Evolutionary conservation across 2,113 vertebrate genomes (phyloP), one percentile per base, ranked within the genome.

Genomic region (Chascanopsetta lugubris): DNA sequence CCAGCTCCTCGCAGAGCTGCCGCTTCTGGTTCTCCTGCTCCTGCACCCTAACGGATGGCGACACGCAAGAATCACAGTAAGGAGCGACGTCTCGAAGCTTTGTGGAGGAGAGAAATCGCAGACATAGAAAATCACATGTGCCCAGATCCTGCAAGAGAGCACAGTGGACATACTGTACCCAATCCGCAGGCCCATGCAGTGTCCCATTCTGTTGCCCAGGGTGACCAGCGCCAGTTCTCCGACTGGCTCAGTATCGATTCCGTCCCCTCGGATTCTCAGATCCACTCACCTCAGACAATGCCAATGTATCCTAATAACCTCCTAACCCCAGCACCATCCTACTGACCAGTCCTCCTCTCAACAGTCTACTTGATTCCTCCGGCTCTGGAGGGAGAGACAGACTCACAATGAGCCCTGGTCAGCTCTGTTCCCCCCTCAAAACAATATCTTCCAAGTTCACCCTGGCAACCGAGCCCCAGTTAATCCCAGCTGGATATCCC

Each of bases 11-110:
- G 25, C 66, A 60, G 42, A 92, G 79, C 79, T 91, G 89, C 55
- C 83, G 81, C 55, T 91, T 92, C 86, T 92, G 89, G 84, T 88
- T 92, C 81, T 93, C 91, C 77, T 93, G 92, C 75, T 93, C 91
- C 85, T 93, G 92, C 75, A 93, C 88, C 88, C 92, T 93, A 75
- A n/a, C 4, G 13, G 6, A 65, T 21, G 64, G 32, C 5, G 5
- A 53, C 4, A 61, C 10, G n/a, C n/a, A n/a, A 67, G 25, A 2
- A 48, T 3, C 17, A n/a, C 2, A 5, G 48, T 55, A 6, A 32
- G 12, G 20, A 32, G 20, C 10, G 11, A 30, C n/a, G 9, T 25
- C 10, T 9, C 6, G 13, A 50, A 3, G 7, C 27, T 29, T 9
- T 5, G n/a, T n/a, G n/a, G n/a, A n/a, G n/a, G n/a, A n/a, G 15